A percentile compares a stretch with the other conserved stretches of the same genome.
phyloP scores from a whole-genome alignment of 2,797 vertebrate species.

The Betta splendens region DNA sequence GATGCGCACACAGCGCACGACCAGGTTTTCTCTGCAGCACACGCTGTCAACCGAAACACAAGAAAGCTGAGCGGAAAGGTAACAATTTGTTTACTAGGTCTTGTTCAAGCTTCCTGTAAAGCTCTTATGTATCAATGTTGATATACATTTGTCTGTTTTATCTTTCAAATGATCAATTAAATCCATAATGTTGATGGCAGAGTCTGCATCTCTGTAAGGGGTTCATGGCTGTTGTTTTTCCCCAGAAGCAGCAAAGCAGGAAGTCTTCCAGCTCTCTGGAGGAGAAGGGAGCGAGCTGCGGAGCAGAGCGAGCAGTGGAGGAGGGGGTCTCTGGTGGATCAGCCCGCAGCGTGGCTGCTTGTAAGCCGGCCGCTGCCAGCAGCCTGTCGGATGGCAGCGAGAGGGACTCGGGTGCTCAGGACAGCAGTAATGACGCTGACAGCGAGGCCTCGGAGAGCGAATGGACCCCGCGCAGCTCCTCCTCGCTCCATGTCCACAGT shows the following conservation, averaged over 20 bases:
- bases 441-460: conserved; percentile 95
- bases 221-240: not conserved
- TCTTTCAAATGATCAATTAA: no score
- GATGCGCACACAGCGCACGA: conserved; percentile 74
- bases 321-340: conserved; percentile 65
- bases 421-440: conserved; percentile 94
- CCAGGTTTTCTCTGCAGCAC: conserved; percentile 63
- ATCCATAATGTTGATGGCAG: no score
- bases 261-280: conserved; percentile 80
- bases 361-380: conserved; percentile 70
- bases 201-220: not conserved
- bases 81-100: not conserved
- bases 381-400: conserved; percentile 91
- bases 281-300: conserved; percentile 73
- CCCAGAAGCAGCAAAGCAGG: conserved; percentile 79
- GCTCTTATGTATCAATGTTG: no score
- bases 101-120: no score
- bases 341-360: conserved; percentile 58
- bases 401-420: conserved; percentile 85
- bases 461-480: conserved; percentile 70
- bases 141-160: no score
- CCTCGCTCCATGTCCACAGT: conserved; percentile 52
- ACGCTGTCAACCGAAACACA: conserved; percentile 79
- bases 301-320: conserved; percentile 70
- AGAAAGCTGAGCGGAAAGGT: conserved; percentile 82